Conservation (phyloP, 2,797 vertebrate species). For the Phoxinus dragarum region DNA sequence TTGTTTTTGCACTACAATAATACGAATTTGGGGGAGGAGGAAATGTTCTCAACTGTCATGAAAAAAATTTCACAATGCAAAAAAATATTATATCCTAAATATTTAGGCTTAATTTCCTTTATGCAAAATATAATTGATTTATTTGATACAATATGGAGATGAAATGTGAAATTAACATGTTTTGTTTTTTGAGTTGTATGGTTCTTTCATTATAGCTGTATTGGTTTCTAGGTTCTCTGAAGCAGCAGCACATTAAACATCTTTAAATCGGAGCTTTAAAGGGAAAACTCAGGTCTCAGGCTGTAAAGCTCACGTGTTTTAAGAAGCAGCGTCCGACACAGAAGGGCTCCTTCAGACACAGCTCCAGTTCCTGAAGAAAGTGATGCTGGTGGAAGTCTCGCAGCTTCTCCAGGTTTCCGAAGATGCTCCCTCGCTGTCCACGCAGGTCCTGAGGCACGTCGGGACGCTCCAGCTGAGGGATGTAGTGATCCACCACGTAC, state of each 20-base stretch:
- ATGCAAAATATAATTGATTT: not conserved
- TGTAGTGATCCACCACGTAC: conserved; percentile 82
- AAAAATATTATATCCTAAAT: not conserved
- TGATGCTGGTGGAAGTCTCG: conserved; percentile 83
- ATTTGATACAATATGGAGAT: not conserved
- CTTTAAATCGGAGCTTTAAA: not conserved
- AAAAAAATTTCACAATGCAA: not conserved
- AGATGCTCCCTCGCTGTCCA: conserved; percentile 82
- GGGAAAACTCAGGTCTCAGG: not conserved
- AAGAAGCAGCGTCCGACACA: conserved; percentile 81
- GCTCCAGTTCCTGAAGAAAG: conserved; percentile 80
- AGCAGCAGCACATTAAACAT: not conserved
- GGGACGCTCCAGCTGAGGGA: conserved; percentile 80
- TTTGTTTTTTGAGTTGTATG: not conserved
- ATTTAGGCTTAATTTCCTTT: not conserved
- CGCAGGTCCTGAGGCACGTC: conserved; percentile 84
- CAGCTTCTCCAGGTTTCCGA: conserved; percentile 85
- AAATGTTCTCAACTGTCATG: not conserved
- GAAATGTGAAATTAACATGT: not conserved
- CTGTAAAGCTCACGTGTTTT: conserved; percentile 75
- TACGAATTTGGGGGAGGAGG: not conserved
- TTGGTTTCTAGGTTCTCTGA: not conserved
- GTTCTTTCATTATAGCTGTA: not conserved
- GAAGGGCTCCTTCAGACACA: conserved; percentile 76
- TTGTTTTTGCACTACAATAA: not conserved